Conservation (phyloP, 2,888 invertebrate species). For the Dryocosmus kuriphilus region DNA sequence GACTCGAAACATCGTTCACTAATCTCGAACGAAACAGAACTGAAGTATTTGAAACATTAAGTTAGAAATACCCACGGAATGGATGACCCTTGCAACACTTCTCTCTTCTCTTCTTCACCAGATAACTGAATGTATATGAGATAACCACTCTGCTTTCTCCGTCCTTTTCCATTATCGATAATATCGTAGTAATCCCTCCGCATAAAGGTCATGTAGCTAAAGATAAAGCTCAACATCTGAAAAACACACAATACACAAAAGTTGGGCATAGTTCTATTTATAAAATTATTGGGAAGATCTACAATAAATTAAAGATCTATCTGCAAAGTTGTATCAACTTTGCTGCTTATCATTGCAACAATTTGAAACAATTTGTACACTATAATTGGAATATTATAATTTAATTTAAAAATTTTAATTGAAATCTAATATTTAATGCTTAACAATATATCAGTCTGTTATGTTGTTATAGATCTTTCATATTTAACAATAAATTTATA, state of each 20-base stretch:
- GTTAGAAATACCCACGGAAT: not conserved
- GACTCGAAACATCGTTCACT: conserved; percentile 50
- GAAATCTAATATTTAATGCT: too few relatives aligned
- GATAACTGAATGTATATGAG: conserved; percentile 24
- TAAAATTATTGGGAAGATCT: not conserved
- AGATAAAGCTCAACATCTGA: conserved; percentile 15
- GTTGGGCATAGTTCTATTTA: not conserved
- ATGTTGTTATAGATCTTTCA: too few relatives aligned
- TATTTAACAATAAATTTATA: too few relatives aligned
- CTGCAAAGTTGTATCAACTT: too few relatives aligned
- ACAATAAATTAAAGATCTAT: not conserved
- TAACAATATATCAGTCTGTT: too few relatives aligned
- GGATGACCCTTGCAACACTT: not conserved
- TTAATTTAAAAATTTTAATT: too few relatives aligned
- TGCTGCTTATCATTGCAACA: too few relatives aligned
- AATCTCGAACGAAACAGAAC: conserved; percentile 35
- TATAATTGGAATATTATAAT: too few relatives aligned
- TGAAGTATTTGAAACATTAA: not conserved
- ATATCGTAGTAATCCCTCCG: conserved; percentile 1
- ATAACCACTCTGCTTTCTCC: conserved; percentile 11
- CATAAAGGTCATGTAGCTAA: conserved; percentile 8
- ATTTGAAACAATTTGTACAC: too few relatives aligned
- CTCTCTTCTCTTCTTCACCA: not conserved
- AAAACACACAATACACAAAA: not conserved
- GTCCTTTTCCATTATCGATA: not conserved